Conservation (phyloP, 2,888 invertebrate genomes). For the Gortyna flavago region DNA sequence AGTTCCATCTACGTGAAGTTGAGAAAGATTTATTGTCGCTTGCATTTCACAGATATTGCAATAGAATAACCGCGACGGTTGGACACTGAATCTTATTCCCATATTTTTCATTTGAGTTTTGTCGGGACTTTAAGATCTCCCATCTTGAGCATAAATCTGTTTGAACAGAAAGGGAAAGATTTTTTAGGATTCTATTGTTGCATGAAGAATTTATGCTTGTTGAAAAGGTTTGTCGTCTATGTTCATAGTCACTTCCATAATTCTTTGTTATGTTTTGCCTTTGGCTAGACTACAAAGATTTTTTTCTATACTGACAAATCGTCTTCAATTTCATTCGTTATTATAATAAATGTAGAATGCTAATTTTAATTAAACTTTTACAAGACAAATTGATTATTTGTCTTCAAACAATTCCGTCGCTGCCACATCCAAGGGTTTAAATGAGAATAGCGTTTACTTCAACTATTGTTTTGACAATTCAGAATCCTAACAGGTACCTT, state of each 20-base stretch:
- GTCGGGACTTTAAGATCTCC: slow-evolving; percentile 28
- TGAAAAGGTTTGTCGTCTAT: background rate
- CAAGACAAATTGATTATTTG: slow-evolving; percentile 36
- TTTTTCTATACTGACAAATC: slow-evolving; percentile 2
- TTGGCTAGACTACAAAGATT: background rate
- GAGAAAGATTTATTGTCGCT: slow-evolving; percentile 42
- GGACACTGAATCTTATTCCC: slow-evolving; percentile 54
- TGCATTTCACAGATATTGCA: slow-evolving; percentile 59
- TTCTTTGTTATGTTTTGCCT: background rate
- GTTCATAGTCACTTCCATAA: background rate
- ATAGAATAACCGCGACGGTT: slow-evolving; percentile 40
- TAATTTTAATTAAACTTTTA: slow-evolving; percentile 24
- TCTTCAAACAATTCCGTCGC: slow-evolving; percentile 21
- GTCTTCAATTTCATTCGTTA: slow-evolving; percentile 5
- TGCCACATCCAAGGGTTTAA: background rate
- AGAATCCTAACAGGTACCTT: slow-evolving; percentile 39
- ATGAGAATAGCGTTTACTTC: slow-evolving; percentile 49
- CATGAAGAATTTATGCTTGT: slow-evolving; percentile 3
- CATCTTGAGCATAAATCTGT: no score
- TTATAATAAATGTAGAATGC: background rate
- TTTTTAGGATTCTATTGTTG: slow-evolving; percentile 10
- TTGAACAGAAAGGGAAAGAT: slow-evolving; percentile 20
- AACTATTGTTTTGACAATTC: slow-evolving; percentile 45
- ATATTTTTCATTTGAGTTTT: slow-evolving; percentile 64
- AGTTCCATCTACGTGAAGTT: background rate